Evolutionary conservation across 2,888 invertebrate genomes (phyloP), one percentile per base, ranked within the genome.

Genomic region (Tachystola acroxantha): DNA sequence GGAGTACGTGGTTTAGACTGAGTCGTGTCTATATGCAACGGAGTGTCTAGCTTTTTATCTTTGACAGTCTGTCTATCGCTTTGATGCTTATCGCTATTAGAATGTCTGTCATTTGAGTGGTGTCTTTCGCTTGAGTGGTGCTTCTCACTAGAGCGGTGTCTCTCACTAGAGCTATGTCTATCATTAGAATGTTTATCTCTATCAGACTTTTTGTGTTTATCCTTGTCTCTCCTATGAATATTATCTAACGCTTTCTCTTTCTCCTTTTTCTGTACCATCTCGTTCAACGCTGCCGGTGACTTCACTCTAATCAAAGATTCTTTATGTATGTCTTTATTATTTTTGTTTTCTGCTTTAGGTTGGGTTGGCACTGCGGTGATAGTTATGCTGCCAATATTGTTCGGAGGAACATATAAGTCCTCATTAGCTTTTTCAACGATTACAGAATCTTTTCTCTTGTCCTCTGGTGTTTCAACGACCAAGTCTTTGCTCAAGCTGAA

Each of bases 321-420:
- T 40, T 69, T 16, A 5, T 63, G 61, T 13, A 70, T 65, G 9
- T 57, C 61, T 0, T 27, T 10, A 14, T 44, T 38, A 10, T 32
- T 42, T 13, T 46, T 34, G 53, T 57, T 67, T 38, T 75, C 76
- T 4, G 74, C 69, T 6, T 75, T 69, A 0, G 39, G 19, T 50
- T 64, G 70, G 43, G 44, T 65, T 1, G 58, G 54, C 2, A 88
- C 84, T 0, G 88, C 76, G 0, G 87, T 86, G 34, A 88, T 88
- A 0, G 87, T 88, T 41, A 87, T 78, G 43, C 82, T 78, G 54
- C 86, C 84, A 25, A 84, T 78, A 40, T 63, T 82, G 43, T 78
- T 84, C 0, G 77, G 70, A 7, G 81, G 79, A 53, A 78, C 63
- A 55, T 81, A 80, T 12, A 65, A 35, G 7, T 84, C 84, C 36